Evolutionary conservation across 2,888 invertebrate genomes (phyloP).

Genomic region (Drosophila melanosoma): DNA sequence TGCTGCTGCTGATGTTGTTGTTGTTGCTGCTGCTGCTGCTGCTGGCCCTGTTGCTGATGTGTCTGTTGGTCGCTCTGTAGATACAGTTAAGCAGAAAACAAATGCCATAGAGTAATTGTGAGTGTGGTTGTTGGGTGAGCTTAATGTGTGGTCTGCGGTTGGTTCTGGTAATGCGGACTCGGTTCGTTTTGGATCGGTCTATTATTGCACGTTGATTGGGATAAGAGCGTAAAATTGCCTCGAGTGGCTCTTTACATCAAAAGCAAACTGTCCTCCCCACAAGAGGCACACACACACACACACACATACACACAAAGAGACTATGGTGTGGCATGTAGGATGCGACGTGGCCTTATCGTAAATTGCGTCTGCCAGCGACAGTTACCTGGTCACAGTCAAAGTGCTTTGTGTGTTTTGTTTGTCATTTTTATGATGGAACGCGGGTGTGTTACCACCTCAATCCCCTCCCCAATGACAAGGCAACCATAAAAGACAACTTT

Average conservation of each 20-base stretch:
- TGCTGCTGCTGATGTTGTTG: conserved; percentile 53
- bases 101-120: conserved; percentile 41
- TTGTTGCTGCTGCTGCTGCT: conserved; percentile 54
- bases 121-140: conserved; percentile 2
- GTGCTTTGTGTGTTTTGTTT: conserved; percentile 22
- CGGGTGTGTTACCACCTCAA: conserved; percentile 10
- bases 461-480: background rate
- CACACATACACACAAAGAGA: conserved; percentile 7
- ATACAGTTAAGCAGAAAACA: conserved; percentile 54
- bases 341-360: conserved; percentile 61
- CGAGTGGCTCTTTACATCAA: conserved; percentile 72
- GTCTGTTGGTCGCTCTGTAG: conserved; percentile 78
- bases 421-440: conserved; percentile 45
- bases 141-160: conserved; percentile 13
- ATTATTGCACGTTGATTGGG: conserved; percentile 73
- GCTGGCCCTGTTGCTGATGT: conserved; percentile 70
- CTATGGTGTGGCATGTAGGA: conserved; percentile 45
- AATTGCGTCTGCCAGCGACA: conserved; percentile 65
- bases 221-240: conserved; percentile 74
- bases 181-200: conserved; percentile 40
- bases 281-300: conserved; percentile 17
- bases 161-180: conserved; percentile 10
- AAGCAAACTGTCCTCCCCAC: conserved; percentile 59
- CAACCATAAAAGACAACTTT: conserved; percentile 67
- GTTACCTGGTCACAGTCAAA: conserved; percentile 29